A percentile compares a stretch with the other conserved stretches of the same genome.
Conservation (phyloP, 2,797 vertebrate species). For the Mionectes olivaceus region DNA sequence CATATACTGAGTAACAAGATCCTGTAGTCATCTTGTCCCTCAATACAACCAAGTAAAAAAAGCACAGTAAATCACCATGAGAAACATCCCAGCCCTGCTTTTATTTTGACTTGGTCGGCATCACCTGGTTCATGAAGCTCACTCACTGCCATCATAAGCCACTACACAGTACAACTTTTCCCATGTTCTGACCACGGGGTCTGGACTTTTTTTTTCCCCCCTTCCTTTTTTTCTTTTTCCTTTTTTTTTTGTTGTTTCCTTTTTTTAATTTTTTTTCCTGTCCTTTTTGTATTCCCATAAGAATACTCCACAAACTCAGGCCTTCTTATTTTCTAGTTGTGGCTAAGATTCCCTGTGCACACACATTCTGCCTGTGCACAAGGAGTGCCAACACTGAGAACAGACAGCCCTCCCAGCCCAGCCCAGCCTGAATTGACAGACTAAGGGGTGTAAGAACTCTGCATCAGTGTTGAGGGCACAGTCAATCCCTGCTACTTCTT, state of each 20-base stretch:
- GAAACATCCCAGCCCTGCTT: not conserved
- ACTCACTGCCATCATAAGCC: not conserved
- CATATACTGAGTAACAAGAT: not conserved
- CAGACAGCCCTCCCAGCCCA: not conserved
- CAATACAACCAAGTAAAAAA: not conserved
- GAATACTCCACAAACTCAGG: not conserved
- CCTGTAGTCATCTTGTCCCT: not conserved
- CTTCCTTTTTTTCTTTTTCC: not conserved
- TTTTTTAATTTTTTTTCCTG: fast-evolving
- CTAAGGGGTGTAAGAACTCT: fast-evolving
- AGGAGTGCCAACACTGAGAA: not conserved
- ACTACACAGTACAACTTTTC: not conserved
- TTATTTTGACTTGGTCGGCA: not conserved
- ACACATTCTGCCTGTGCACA: fast-evolving
- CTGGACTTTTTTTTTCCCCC: fast-evolving
- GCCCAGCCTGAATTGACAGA: fast-evolving
- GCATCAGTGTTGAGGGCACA: not conserved
- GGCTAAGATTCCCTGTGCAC: not conserved
- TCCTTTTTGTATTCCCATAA: not conserved
- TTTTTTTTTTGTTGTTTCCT: fast-evolving
- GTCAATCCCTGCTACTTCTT: constrained; percentile 34
- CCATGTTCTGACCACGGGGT: not conserved
- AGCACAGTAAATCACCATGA: not conserved
- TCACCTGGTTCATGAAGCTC: not conserved
- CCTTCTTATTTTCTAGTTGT: not conserved